Conservation (phyloP, 2,888 invertebrate species). For the Limnephilus rhombicus region DNA sequence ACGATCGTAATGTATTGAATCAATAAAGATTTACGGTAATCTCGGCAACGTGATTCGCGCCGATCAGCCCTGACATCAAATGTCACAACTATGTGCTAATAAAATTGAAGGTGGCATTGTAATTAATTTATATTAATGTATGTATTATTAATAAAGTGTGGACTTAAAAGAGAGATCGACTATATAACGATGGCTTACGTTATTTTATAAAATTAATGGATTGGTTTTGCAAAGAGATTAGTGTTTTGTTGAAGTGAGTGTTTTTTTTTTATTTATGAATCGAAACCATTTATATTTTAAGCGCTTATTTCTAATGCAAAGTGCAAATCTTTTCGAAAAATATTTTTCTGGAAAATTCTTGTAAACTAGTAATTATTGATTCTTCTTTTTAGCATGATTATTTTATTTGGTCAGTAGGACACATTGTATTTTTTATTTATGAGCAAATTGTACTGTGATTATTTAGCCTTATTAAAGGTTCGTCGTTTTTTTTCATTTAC, state of each 20-base stretch:
- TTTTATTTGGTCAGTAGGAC: not conserved
- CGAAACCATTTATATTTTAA: not conserved
- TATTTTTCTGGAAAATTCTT: not conserved
- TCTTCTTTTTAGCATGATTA: not conserved
- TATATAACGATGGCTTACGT: not conserved
- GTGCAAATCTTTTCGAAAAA: not conserved
- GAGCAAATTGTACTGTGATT: not conserved
- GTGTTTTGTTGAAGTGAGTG: not conserved
- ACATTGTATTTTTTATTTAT: not conserved
- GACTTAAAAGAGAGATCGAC: not conserved
- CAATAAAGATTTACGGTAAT: slow-evolving; percentile 18
- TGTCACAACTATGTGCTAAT: slow-evolving; percentile 34
- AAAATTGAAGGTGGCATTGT: slow-evolving; percentile 28
- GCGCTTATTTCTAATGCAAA: not conserved
- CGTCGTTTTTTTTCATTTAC: not conserved
- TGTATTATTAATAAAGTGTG: not conserved
- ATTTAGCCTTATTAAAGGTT: not conserved
- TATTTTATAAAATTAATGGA: not conserved
- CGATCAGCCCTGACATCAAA: slow-evolving; percentile 20
- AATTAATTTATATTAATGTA: not conserved
- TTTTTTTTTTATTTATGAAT: not conserved
- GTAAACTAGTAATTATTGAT: not conserved
- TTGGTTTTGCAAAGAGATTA: not conserved
- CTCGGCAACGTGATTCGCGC: not conserved
- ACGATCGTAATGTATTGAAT: not conserved